Conservation (phyloP, 2,797 vertebrate species). For the Lindbergichthys nudifrons region DNA sequence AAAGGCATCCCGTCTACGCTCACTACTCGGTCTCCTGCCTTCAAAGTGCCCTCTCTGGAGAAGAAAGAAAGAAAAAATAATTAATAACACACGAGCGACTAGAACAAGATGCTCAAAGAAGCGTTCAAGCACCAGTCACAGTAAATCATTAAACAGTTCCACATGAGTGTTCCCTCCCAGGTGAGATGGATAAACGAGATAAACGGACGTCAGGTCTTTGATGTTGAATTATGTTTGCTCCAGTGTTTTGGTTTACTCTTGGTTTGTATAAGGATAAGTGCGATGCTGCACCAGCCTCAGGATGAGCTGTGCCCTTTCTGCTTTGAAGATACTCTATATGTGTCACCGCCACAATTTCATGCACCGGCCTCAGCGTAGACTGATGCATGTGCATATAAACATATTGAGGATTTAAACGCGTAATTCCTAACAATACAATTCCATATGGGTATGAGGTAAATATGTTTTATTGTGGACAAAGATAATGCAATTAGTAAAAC, state of each 20-base stretch:
- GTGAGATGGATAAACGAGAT: conserved; percentile 71
- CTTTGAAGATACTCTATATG: conserved; percentile 62
- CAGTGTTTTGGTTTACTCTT: conserved; percentile 43
- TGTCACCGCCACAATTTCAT: conserved; percentile 54
- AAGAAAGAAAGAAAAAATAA: conserved; percentile 16
- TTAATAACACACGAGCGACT: conserved; percentile 15
- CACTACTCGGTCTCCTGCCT: conserved; percentile 92
- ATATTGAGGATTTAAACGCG: background rate
- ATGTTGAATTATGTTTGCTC: conserved; percentile 64
- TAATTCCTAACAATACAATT: background rate
- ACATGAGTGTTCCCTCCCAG: conserved; percentile 69
- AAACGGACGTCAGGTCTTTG: conserved; percentile 59
- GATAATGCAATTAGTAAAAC: conserved; percentile 34
- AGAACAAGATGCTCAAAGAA: conserved; percentile 36
- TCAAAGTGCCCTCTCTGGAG: conserved; percentile 93
- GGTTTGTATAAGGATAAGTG: conserved; percentile 56
- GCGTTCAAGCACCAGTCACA: conserved; percentile 54
- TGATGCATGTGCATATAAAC: conserved; percentile 6
- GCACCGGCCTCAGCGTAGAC: conserved; percentile 13
- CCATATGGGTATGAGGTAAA: background rate
- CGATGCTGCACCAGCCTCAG: conserved; percentile 61
- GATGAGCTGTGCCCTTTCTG: conserved; percentile 68
- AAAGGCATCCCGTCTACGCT: conserved; percentile 94
- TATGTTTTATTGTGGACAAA: background rate
- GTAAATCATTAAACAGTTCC: conserved; percentile 68